A percentile compares a stretch with the other conserved stretches of the same genome.
Conservation (phyloP, 2,888 invertebrate species). For the Lepidonotus clava region DNA sequence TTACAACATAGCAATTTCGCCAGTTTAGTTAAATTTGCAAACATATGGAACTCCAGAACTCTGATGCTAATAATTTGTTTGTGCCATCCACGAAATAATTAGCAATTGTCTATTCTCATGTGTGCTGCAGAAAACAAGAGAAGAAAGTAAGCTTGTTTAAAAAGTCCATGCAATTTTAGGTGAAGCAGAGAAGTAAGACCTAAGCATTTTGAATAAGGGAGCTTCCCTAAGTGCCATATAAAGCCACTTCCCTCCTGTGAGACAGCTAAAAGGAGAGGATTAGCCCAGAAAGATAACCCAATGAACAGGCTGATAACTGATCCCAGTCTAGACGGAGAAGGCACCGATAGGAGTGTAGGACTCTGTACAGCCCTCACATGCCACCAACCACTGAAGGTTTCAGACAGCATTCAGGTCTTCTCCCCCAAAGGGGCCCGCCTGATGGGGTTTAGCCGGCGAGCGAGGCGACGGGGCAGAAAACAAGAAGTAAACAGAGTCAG, state of each 20-base stretch:
- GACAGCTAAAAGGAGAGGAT: background rate
- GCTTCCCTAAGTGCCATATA: background rate
- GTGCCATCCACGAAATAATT: too few species aligned
- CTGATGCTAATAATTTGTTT: too few species aligned
- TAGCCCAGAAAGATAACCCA: slow-evolving; percentile 4
- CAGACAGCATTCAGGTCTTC: too few species aligned
- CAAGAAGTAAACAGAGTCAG: background rate
- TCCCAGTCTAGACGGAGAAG: background rate
- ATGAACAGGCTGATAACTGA: background rate
- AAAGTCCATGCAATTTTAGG: too few species aligned
- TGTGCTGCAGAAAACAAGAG: too few species aligned
- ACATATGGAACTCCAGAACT: too few species aligned
- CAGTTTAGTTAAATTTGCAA: too few species aligned
- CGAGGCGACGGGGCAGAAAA: slow-evolving; percentile 18
- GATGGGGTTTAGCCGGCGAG: background rate
- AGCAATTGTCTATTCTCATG: too few species aligned
- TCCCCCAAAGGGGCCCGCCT: background rate
- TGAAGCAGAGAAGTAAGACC: background rate
- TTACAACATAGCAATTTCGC: too few species aligned
- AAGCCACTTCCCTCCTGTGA: background rate
- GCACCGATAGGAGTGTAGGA: background rate
- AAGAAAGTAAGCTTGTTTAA: too few species aligned
- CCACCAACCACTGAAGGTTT: background rate
- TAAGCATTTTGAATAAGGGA: background rate
- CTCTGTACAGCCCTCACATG: too few species aligned